Conservation (phyloP, 2,888 invertebrate genomes). For the Acanthopleura granulata region DNA sequence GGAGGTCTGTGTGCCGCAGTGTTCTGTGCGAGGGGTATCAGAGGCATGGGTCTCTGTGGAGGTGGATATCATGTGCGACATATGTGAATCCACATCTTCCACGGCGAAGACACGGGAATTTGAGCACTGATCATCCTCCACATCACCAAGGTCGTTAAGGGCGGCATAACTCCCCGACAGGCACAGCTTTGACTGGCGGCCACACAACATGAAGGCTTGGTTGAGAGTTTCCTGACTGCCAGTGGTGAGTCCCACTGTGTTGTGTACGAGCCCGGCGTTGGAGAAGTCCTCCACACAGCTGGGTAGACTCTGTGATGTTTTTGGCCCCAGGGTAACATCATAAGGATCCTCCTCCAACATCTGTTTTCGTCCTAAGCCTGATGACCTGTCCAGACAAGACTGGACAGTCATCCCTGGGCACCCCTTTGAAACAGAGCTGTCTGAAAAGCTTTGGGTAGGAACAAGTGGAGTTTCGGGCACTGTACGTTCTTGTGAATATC, state of each 20-base stretch:
- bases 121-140: not conserved
- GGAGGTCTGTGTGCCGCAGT: no score
- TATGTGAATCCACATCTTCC: not conserved
- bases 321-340: constrained; percentile 1
- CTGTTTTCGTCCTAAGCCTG: not conserved
- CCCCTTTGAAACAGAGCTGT: no score
- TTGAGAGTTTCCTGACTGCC: not conserved
- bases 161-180: not conserved
- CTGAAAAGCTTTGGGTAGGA: no score
- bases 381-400: no score
- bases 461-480: not conserved
- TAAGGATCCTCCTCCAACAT: constrained; percentile 7
- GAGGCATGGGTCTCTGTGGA: no score
- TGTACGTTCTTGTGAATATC: not conserved
- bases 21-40: no score
- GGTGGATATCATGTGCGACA: no score
- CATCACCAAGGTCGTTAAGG: not conserved
- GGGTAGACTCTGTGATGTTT: not conserved
- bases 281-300: not conserved
- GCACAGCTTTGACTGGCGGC: not conserved
- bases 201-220: not conserved
- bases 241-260: not conserved
- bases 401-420: no score
- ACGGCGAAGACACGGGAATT: not conserved
- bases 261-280: not conserved